Evolutionary conservation across 1,140 invertebrate species (phyloP), one percentile per base, ranked within the genome.

Genomic region (Tetranychus urticae): DNA sequence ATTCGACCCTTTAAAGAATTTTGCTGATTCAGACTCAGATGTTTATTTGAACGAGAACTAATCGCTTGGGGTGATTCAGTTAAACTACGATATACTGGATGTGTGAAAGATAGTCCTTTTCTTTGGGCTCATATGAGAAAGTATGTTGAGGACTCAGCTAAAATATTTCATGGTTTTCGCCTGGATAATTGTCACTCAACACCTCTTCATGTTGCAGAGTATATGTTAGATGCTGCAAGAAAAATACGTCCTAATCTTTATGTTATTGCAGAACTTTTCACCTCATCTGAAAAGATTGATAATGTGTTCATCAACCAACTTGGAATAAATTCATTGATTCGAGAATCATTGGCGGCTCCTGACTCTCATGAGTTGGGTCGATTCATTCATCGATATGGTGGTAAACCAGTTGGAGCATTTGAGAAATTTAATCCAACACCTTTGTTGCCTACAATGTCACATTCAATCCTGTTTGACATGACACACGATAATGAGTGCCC

Each of bases 171-270:
- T 72, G 96, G 92, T 39, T 77, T 98, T 35, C 79, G 96, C 10
- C 77, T 99, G 56, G 96, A 99, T 74, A 99, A 99, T 76, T 98
- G 94, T 70, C 96, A 99, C 76, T 96, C 91, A 10, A 99, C 96
- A 42, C 96, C 96, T 7, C 80, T 98, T 63, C 85, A 87, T 69
- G 86, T 93, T 46, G 86, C 86, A 48, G 82, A 85, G 81, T 90
- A 91, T 71, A 76, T 98, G 70, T 70, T 99, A 64, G 90, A 97
- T 75, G 82, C 78, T 65, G 93, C 91, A 1, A 77, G 94, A 59
- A 80, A 79, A 70, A 77, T 97, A 10, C 80, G 83, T 63, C 89
- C 91, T 3, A 82, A 98, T 73, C 75, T 99, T 39, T 98, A 93
- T 73, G 88, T 99, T 36, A 85, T 91, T 31, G 96, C 92, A 3